Percentiles rank a stretch among this genome's conserved stretches.
phyloP scores from a whole-genome alignment of 1,140 invertebrate genomes.

The Chionoecetes opilio region DNA sequence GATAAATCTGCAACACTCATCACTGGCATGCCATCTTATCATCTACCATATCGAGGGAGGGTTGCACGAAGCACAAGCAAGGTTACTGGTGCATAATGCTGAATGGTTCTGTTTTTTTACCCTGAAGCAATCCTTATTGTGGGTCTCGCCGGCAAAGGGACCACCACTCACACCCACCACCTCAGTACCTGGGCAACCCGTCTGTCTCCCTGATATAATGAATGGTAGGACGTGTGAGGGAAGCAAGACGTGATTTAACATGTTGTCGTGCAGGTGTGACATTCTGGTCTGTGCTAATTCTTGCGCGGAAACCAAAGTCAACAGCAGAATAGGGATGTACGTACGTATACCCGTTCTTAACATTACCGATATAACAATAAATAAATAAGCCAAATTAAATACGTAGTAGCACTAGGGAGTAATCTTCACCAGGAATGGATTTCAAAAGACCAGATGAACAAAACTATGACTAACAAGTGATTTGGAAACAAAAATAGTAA shows the following conservation, averaged over 20 bases:
- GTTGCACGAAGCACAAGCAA: background rate
- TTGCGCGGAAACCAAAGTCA: constrained; percentile 42
- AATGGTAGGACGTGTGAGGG: constrained; percentile 5
- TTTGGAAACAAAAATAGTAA: constrained; percentile 53
- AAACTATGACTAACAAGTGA: constrained; percentile 47
- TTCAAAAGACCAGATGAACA: constrained; percentile 46
- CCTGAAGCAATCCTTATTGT: background rate
- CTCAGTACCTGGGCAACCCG: background rate
- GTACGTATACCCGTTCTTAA: constrained; percentile 66
- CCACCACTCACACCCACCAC: background rate
- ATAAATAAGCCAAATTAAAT: constrained; percentile 78
- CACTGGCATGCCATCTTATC: background rate
- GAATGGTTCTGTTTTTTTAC: background rate
- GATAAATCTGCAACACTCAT: background rate
- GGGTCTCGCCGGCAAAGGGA: background rate
- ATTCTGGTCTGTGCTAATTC: background rate
- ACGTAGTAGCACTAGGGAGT: constrained; percentile 31
- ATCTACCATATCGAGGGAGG: constrained; percentile 2
- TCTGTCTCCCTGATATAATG: background rate
- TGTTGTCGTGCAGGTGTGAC: background rate
- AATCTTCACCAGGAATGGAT: constrained; percentile 76
- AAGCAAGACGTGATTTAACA: background rate
- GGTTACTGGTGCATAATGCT: background rate
- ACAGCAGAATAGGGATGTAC: constrained; percentile 39
- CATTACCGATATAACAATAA: constrained; percentile 66